Percentiles rank a stretch among this genome's conserved stretches.
Conservation (phyloP, 2,113 vertebrate genomes). For the Calidris pygmaea region DNA sequence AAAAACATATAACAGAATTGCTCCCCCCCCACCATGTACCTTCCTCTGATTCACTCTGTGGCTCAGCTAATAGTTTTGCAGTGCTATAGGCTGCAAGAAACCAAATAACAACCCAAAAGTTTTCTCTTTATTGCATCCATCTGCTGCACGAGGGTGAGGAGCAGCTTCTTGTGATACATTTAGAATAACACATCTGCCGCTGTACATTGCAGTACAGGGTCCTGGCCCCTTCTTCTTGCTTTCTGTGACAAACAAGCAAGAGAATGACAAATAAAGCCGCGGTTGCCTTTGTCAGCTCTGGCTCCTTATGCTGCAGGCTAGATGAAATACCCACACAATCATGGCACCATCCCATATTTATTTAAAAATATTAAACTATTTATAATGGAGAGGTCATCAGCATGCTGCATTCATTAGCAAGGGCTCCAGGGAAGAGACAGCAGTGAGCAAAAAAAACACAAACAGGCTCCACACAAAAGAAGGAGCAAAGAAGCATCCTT, state of each 20-base stretch:
- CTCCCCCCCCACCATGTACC: neutral
- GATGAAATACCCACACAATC: constrained; percentile 36
- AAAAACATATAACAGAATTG: neutral
- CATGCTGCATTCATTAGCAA: constrained; percentile 32
- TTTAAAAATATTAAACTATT: constrained; percentile 57
- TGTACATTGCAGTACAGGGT: neutral
- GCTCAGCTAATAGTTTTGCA: neutral
- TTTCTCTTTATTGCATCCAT: constrained; percentile 40
- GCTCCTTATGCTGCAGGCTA: constrained; percentile 25
- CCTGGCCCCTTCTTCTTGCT: neutral
- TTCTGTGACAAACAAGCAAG: constrained; percentile 6
- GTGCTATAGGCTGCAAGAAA: neutral
- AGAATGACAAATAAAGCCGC: neutral
- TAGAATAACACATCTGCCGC: constrained; percentile 42
- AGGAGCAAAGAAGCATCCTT: neutral
- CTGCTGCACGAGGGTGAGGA: neutral
- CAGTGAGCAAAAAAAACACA: neutral
- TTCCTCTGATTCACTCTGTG: neutral
- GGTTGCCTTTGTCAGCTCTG: constrained; percentile 2
- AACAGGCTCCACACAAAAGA: neutral
- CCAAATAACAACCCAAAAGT: neutral
- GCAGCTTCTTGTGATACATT: constrained; percentile 22
- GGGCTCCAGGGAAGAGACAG: constrained; percentile 25
- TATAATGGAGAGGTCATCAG: constrained; percentile 41
- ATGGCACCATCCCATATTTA: constrained; percentile 33